These are phyloP conservation scores for Sebastes minor DNA, from an alignment of 2,797 vertebrate species.

Conservation along the genomic window DNA sequence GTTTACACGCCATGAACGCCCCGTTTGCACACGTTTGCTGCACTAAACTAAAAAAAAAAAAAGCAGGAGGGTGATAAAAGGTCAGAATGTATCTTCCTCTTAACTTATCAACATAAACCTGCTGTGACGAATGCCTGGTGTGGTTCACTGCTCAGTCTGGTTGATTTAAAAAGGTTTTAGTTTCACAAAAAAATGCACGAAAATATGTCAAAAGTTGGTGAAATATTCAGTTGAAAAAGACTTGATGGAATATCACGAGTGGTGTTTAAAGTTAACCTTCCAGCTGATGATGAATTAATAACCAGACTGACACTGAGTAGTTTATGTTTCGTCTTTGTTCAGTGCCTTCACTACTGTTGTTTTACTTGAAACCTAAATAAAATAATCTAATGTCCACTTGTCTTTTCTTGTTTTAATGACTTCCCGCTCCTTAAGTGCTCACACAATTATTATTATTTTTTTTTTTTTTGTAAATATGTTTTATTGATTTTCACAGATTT, in stretches of 20 bases:
- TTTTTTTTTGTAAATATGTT: too few species aligned
- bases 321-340: constrained; percentile 21
- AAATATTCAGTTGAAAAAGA: neutral
- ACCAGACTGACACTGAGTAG: constrained; percentile 16
- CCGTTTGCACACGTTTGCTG: constrained; percentile 40
- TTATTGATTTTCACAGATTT: too few species aligned
- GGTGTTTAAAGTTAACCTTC: neutral
- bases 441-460: neutral
- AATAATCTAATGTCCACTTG: neutral
- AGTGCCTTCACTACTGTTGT: constrained; percentile 74
- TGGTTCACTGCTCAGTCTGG: constrained; percentile 25
- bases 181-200: neutral
- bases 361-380: constrained; percentile 75
- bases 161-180: neutral
- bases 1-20: constrained; percentile 7
- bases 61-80: neutral
- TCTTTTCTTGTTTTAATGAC: accelerated
- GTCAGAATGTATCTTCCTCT: constrained; percentile 24
- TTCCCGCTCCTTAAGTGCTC: too few species aligned
- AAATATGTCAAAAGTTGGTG: neutral
- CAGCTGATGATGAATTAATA: constrained; percentile 15
- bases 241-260: neutral
- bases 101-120: neutral
- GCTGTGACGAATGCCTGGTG: constrained; percentile 35
- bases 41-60: neutral